These are phyloP conservation scores for Galleria mellonella DNA, from an alignment of 1,140 invertebrate genomes.

Conservation along the genomic window DNA sequence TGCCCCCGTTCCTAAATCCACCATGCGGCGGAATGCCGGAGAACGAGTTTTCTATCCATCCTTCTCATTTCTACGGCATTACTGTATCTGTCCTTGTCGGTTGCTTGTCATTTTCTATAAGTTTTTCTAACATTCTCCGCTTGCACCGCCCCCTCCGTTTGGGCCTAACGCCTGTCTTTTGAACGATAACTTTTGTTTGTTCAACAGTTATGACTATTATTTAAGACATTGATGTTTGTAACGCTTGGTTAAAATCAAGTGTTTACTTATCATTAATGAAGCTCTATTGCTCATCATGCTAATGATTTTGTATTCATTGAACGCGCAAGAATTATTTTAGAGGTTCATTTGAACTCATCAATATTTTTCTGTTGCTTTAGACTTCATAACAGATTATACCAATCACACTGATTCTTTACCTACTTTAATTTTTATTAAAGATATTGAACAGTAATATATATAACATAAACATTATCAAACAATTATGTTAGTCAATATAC, in stretches of 20 bases:
- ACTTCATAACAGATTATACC: too few relatives aligned
- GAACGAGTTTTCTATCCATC: slow-evolving; percentile 67
- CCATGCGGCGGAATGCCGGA: slow-evolving; percentile 68
- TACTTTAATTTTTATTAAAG: too few relatives aligned
- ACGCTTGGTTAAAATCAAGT: slow-evolving; percentile 44
- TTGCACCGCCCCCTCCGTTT: slow-evolving; percentile 56
- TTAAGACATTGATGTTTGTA: slow-evolving; percentile 60
- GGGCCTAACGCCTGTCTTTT: slow-evolving; percentile 53
- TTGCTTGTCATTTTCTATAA: slow-evolving; percentile 73
- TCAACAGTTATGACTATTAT: slow-evolving; percentile 65
- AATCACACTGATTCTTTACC: too few relatives aligned
- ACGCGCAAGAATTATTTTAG: background rate
- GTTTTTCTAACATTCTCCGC: slow-evolving; percentile 71
- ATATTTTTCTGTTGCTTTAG: background rate
- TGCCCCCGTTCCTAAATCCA: slow-evolving; percentile 73
- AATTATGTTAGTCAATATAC: slow-evolving; percentile 12
- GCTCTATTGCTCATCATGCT: slow-evolving; percentile 39
- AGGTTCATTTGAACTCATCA: too few relatives aligned
- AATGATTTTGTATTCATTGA: slow-evolving; percentile 16
- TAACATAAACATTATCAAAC: slow-evolving; percentile 5
- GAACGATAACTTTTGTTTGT: slow-evolving; percentile 63
- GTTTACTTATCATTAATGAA: slow-evolving; percentile 48
- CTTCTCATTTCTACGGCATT: slow-evolving; percentile 49
- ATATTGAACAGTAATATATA: background rate
- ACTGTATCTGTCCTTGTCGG: slow-evolving; percentile 55